A percentile compares a stretch with the other conserved stretches of the same genome.
Evolutionary conservation across 2,797 vertebrate genomes (phyloP).

Genomic region (Amblyraja radiata): DNA sequence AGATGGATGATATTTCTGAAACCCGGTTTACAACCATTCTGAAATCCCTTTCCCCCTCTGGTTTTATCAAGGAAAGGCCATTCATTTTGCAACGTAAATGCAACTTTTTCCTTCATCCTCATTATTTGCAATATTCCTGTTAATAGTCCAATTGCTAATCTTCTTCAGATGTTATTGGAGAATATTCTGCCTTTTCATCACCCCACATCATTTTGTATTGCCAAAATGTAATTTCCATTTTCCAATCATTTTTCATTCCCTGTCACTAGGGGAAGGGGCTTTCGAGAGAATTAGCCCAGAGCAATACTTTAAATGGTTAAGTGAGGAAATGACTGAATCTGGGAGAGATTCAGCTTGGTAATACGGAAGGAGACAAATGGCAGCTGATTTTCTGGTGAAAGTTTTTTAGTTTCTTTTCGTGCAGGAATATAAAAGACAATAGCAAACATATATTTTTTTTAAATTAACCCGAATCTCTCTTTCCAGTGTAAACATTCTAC

Average conservation of each 20-base stretch:
- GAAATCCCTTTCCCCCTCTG: not conserved
- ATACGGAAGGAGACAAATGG: too few species aligned
- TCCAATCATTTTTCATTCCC: not conserved
- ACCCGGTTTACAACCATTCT: not conserved
- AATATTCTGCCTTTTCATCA: not conserved
- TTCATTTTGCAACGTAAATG: slow-evolving; percentile 3
- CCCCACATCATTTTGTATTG: not conserved
- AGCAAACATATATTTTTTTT: not conserved
- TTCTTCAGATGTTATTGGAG: slow-evolving; percentile 13
- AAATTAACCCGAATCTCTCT: not conserved
- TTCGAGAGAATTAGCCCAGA: not conserved
- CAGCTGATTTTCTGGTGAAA: not conserved
- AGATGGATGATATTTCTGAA: not conserved
- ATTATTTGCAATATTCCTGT: slow-evolving; percentile 24
- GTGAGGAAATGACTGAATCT: not conserved
- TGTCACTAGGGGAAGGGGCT: not conserved
- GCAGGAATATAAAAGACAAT: not conserved
- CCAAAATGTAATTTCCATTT: not conserved
- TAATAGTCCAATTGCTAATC: slow-evolving; percentile 1
- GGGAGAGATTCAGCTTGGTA: not conserved
- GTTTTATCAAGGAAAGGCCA: slow-evolving; percentile 6
- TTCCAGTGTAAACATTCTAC: not conserved
- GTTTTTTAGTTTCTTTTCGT: not conserved
- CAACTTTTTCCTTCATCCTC: not conserved
- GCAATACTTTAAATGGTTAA: not conserved